Base-by-base conservation (phyloP, 2,888 invertebrate species). In the Aplocera efformata region DNA sequence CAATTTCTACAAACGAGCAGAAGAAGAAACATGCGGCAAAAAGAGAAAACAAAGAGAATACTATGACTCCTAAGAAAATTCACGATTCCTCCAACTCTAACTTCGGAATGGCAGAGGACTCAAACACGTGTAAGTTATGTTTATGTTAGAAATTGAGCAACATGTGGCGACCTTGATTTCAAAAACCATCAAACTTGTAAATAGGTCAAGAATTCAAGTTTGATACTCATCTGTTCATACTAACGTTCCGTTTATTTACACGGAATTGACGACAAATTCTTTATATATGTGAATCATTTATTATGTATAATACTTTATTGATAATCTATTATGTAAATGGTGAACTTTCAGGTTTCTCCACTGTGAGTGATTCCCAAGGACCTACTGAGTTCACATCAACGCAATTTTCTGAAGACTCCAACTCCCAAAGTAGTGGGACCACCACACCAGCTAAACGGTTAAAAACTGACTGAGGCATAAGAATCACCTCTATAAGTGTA, bases 311-410 rank as follows among this genome's bases (percentile, higher is more conserved):
- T n/a, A n/a, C n/a, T n/a, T n/a, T n/a, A 35, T 26, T 27, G 27
- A 17, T 29, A 21, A n/a, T n/a, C n/a, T n/a, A n/a, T n/a, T n/a
- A n/a, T n/a, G n/a, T n/a, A n/a, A n/a, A n/a, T n/a, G n/a, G n/a
- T 36, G 7, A 25, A 10, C 20, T 80, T 84, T 6, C 75, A 96
- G 96, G 95, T 89, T 96, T 96, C 75, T 96, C 96, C 9, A 94
- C 95, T 56, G 95, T 96, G 5, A 96, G 96, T 72, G 96, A 96
- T 79, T 96, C 96, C 1, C 96, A 96, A 80, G 96, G 96, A 8
- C 92, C 95, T 1, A 94, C 94, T 17, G 96, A 96, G 53, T 94
- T 94, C 66, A 94, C 94, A 42, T 94, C 95, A n/a, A 91, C 93
- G 10, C 93, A 94, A 53, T 96, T 96, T 76, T 96, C 96, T 0